These are phyloP conservation scores for Ptychobarbus kaznakovi DNA, from an alignment of 2,797 vertebrate genomes.

Conservation along the genomic window DNA sequence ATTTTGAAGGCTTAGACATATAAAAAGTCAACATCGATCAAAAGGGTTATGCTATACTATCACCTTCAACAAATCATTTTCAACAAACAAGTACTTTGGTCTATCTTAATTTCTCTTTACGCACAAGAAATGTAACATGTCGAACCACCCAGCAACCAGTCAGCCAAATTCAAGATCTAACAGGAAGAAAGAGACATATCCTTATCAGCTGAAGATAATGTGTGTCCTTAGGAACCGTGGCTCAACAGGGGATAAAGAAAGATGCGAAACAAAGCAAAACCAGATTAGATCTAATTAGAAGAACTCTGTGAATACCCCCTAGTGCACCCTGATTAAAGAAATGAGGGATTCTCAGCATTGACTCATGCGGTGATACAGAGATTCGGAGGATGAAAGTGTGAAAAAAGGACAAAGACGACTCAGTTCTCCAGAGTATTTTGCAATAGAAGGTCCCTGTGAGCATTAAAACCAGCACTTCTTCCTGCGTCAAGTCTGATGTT, in stretches of 20 bases:
- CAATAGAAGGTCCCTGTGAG: slow-evolving; percentile 1
- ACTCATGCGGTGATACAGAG: slow-evolving; percentile 31
- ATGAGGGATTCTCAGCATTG: slow-evolving; percentile 36
- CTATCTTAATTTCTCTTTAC: not conserved
- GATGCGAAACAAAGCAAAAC: slow-evolving; percentile 46
- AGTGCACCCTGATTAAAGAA: slow-evolving; percentile 40
- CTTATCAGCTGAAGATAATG: slow-evolving; percentile 30
- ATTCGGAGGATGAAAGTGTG: slow-evolving; percentile 10
- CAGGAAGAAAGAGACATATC: slow-evolving; percentile 26
- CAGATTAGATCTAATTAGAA: slow-evolving; percentile 54
- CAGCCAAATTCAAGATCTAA: slow-evolving; percentile 15
- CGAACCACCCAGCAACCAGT: not conserved
- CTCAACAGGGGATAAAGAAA: slow-evolving; percentile 14
- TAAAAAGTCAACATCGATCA: not conserved
- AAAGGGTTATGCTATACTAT: not conserved
- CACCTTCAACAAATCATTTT: not conserved
- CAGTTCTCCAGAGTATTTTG: slow-evolving; percentile 14
- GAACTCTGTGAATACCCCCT: slow-evolving; percentile 39
- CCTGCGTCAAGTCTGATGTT: slow-evolving; percentile 44
- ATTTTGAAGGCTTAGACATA: not conserved
- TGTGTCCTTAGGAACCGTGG: slow-evolving; percentile 2
- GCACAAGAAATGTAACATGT: not conserved
- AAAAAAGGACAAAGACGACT: slow-evolving; percentile 16
- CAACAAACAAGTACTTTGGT: not conserved
- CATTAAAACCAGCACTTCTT: slow-evolving; percentile 21